phyloP scores from a whole-genome alignment of 2,888 invertebrate species.

The Aleiodes alternator region DNA sequence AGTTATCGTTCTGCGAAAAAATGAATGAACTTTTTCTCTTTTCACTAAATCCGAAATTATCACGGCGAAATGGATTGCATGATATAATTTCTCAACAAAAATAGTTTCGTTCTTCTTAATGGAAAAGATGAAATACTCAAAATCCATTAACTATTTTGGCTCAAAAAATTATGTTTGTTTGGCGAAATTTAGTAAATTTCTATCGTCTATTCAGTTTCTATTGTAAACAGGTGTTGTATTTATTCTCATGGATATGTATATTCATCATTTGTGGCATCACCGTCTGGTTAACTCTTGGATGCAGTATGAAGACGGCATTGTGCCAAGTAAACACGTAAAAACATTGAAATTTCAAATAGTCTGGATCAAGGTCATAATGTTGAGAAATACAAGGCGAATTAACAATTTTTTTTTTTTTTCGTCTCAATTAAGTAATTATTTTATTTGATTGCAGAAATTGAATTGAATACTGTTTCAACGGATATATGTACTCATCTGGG shows the following conservation, averaged over 20 bases:
- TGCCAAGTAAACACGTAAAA: slow-evolving; percentile 27
- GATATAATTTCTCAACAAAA: too few species aligned
- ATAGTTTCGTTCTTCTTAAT: too few species aligned
- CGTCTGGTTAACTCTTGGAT: neutral
- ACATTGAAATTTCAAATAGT: slow-evolving; percentile 7
- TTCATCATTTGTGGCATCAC: neutral
- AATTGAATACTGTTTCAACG: too few species aligned
- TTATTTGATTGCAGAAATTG: too few species aligned
- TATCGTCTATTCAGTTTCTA: neutral
- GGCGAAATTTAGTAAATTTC: neutral
- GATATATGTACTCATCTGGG: too few species aligned
- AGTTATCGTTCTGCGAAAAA: too few species aligned
- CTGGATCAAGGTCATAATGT: slow-evolving; percentile 18
- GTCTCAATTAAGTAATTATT: too few species aligned
- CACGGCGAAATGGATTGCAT: too few species aligned
- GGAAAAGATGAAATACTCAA: too few species aligned
- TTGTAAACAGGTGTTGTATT: slow-evolving; percentile 3
- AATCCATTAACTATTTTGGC: too few species aligned
- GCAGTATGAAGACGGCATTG: slow-evolving; percentile 11
- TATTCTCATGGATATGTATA: slow-evolving; percentile 9
- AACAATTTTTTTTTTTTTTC: neutral
- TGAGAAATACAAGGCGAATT: slow-evolving; percentile 2
- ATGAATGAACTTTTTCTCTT: too few species aligned
- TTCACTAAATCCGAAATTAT: too few species aligned
- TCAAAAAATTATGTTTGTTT: neutral